A percentile compares a stretch with the other conserved stretches of the same genome.
phyloP scores from a whole-genome alignment of 2,113 vertebrate genomes.

The Passer montanus region DNA sequence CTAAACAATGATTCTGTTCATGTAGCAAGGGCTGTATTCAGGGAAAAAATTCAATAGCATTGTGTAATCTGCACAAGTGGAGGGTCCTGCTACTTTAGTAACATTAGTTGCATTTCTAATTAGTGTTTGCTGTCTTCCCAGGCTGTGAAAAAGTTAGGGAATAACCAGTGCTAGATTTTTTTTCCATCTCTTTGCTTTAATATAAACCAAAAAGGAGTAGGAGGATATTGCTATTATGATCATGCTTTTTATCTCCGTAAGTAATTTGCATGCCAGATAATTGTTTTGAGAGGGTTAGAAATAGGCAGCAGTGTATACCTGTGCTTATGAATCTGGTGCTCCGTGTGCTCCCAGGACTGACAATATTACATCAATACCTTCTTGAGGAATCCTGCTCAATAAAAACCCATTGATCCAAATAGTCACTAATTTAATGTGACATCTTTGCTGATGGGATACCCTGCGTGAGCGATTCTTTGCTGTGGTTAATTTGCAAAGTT shows the following conservation, averaged over 20 bases:
- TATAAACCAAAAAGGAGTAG: not conserved
- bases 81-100: not conserved
- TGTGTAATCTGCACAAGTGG: not conserved
- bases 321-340: not conserved
- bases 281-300: not conserved
- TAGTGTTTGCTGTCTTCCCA: not conserved
- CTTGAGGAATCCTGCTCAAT: not conserved
- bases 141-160: not conserved
- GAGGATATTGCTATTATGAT: not conserved
- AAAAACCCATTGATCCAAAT: not conserved
- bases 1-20: not conserved
- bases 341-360: not conserved
- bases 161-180: not conserved
- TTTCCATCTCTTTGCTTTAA: not conserved
- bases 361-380: not conserved
- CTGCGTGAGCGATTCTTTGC: not conserved
- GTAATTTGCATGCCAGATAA: not conserved
- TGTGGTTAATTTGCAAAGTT: slow-evolving; percentile 25
- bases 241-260: not conserved
- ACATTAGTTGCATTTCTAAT: not conserved
- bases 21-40: not conserved
- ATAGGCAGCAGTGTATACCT: not conserved
- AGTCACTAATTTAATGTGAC: not conserved
- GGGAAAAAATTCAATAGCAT: not conserved
- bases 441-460: not conserved